Percentiles rank a stretch among this genome's conserved stretches.
Evolutionary conservation across 2,888 invertebrate species (phyloP).

Genomic region (Watsonalla cultraria): DNA sequence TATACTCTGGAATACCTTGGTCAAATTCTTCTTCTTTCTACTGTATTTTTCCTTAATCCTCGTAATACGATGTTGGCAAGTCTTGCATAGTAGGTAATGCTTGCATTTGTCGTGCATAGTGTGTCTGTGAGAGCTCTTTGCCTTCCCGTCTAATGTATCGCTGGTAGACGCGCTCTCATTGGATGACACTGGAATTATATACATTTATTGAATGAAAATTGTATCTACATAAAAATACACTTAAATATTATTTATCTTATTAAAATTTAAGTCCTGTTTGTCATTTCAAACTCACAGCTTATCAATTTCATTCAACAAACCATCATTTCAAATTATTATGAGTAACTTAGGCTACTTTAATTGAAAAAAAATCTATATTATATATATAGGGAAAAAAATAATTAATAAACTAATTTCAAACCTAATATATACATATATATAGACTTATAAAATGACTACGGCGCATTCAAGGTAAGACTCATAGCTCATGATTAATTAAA

Average conservation of each 20-base stretch:
- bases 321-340: too few species aligned
- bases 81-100: constrained; percentile 42
- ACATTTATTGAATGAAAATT: background rate
- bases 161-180: constrained; percentile 30
- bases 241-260: background rate
- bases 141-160: constrained; percentile 15
- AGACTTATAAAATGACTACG: too few species aligned
- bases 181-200: constrained; percentile 23
- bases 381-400: too few species aligned
- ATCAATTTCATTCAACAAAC: too few species aligned
- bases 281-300: too few species aligned
- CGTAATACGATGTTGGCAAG: constrained; percentile 39
- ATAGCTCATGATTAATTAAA: too few species aligned
- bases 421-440: too few species aligned
- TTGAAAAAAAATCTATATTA: too few species aligned
- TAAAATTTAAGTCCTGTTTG: background rate
- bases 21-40: constrained; percentile 36
- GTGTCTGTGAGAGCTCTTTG: constrained; percentile 10
- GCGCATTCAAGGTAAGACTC: too few species aligned
- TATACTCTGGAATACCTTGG: constrained; percentile 30
- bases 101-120: constrained; percentile 35
- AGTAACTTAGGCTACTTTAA: too few species aligned
- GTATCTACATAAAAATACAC: background rate
- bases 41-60: constrained; percentile 40
- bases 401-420: too few species aligned